phyloP scores from a whole-genome alignment of 2,888 invertebrate genomes.

The Serrognathus titanus region DNA sequence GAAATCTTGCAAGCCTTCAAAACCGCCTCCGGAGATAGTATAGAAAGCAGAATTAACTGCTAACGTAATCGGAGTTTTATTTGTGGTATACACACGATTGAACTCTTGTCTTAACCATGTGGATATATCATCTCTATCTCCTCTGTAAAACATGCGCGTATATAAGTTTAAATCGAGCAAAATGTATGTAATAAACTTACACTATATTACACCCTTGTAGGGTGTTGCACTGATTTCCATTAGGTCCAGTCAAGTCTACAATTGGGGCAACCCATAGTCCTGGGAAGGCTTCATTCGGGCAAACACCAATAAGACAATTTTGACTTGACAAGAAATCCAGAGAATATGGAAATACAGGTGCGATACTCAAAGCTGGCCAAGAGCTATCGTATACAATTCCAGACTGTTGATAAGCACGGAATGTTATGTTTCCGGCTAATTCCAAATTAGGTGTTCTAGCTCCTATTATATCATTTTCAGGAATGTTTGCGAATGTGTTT shows the following conservation, averaged over 20 bases:
- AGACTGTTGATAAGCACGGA: slow-evolving; percentile 53
- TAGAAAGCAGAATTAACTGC: slow-evolving; percentile 53
- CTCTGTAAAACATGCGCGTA: slow-evolving; percentile 5
- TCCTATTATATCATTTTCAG: slow-evolving; percentile 37
- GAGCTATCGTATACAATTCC: slow-evolving; percentile 60
- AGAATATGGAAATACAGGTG: slow-evolving; percentile 63
- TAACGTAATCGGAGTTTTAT: slow-evolving; percentile 51
- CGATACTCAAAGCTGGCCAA: slow-evolving; percentile 51
- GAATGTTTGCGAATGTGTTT: slow-evolving; percentile 43
- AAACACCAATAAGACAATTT: slow-evolving; percentile 55
- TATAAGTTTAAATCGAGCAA: background rate
- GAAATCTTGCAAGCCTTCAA: slow-evolving; percentile 38
- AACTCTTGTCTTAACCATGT: slow-evolving; percentile 50
- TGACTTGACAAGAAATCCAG: slow-evolving; percentile 57
- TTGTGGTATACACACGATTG: slow-evolving; percentile 41
- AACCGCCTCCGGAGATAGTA: slow-evolving; percentile 29
- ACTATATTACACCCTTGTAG: slow-evolving; percentile 9
- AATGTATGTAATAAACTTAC: slow-evolving; percentile 5
- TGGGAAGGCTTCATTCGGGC: slow-evolving; percentile 56
- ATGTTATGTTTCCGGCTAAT: slow-evolving; percentile 56
- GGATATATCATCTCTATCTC: slow-evolving; percentile 35
- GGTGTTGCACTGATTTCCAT: slow-evolving; percentile 52
- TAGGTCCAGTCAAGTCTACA: slow-evolving; percentile 53
- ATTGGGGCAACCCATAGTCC: slow-evolving; percentile 68
- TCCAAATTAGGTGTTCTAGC: slow-evolving; percentile 52